Conservation (phyloP, 2,113 vertebrate genomes). For the Gymnorhina tibicen region DNA sequence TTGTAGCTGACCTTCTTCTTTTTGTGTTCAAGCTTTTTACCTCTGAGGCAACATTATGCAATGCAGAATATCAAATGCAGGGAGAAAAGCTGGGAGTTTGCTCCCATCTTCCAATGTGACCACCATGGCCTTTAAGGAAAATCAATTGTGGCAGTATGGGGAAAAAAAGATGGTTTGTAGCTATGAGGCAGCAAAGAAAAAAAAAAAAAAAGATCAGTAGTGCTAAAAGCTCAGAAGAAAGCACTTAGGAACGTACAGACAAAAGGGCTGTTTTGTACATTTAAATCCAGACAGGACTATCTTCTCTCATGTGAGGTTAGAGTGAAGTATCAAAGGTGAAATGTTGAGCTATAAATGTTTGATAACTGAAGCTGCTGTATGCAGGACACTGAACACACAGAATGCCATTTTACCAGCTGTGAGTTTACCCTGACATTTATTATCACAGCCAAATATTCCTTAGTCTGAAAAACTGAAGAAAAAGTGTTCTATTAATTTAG, state of each 20-base stretch:
- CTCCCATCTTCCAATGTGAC: not conserved
- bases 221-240: not conserved
- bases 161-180: not conserved
- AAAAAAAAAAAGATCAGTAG: not conserved
- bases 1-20: not conserved
- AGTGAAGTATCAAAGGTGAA: not conserved
- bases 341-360: not conserved
- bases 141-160: not conserved
- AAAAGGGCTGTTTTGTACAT: not conserved
- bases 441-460: not conserved
- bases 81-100: not conserved
- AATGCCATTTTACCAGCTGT: not conserved
- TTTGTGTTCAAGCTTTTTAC: conserved; percentile 10
- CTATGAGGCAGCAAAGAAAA: not conserved
- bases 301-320: not conserved
- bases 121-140: not conserved
- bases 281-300: not conserved
- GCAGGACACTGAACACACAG: not conserved
- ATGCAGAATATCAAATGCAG: not conserved
- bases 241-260: not conserved
- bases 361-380: not conserved
- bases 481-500: not conserved
- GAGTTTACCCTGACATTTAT: not conserved
- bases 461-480: not conserved
- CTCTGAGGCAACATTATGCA: not conserved